Base-by-base conservation (phyloP, 2,888 invertebrate genomes). In the Dynastes maya region DNA sequence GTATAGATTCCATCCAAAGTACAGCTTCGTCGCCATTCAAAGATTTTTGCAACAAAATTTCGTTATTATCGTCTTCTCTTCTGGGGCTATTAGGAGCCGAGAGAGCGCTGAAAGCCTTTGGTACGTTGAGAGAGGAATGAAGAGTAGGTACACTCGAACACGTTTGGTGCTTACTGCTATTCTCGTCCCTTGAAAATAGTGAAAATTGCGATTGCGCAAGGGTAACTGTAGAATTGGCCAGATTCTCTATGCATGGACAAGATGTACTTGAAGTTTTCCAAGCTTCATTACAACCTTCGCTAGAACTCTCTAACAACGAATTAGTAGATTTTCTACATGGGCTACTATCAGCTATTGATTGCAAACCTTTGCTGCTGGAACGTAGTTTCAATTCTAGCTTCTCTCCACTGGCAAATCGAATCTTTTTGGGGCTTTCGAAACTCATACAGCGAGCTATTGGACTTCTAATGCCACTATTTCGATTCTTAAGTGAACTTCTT, bases 351-450 rank as follows among this genome's bases (percentile, higher is more conserved):
- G 90, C 90, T 45, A 92, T 91, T 9, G 92, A 91, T 89, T 93
- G 89, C 6, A 91, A 83, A 2, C 86, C 82, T 71, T 85, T 82
- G 22, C 53, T 90, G 4, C 89, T 88, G 82, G 90, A 90, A 84
- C 90, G 91, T 81, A 67, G 29, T 61, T 90, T 91, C 22, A 90
- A 90, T 85, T 92, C 91, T 81, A 94, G 87, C 80, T 93, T 91
- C 83, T 91, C 93, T 16, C 93, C 94, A 29, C 93, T 92, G 1
- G 95, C 95, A 85, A 96, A 96, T 80, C 96, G 90, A 79, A 96
- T 89, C 83, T 94, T 93, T 87, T 96, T 96, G 71, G 96, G 95
- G 80, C 96, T 96, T 88, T 96, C 96, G 84, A 95, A 91, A 87
- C 95, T 96, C 83, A 94, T 94, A 82, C 95, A 95, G 78, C 95